phyloP scores from a whole-genome alignment of 2,888 invertebrate genomes.

The Tipula lateralis region DNA sequence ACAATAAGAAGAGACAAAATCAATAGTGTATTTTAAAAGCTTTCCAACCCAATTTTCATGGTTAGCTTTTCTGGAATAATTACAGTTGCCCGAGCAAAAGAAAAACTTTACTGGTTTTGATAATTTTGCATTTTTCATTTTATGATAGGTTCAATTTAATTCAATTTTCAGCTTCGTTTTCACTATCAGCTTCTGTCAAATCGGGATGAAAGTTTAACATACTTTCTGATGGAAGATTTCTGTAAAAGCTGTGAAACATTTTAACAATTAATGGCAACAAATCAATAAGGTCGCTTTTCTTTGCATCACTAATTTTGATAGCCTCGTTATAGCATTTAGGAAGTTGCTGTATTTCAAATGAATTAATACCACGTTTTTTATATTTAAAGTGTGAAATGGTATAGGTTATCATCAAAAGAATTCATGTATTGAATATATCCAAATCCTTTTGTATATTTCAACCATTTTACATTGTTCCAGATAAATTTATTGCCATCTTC shows the following conservation, averaged over 20 bases:
- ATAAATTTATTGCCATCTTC: no score
- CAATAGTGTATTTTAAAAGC: no score
- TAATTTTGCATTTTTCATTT: not conserved
- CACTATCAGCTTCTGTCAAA: not conserved
- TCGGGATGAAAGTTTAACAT: not conserved
- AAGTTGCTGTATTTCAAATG: conserved; percentile 5
- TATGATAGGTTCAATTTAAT: not conserved
- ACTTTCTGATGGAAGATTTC: not conserved
- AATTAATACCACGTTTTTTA: no score
- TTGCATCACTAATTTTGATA: not conserved
- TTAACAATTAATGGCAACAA: not conserved
- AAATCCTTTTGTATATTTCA: no score
- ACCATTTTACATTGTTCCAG: no score
- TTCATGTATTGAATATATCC: no score
- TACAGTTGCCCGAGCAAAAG: no score
- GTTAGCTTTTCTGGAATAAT: no score
- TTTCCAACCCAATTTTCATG: no score
- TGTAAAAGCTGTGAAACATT: not conserved
- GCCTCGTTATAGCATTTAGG: not conserved
- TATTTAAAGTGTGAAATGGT: not conserved
- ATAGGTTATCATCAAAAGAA: no score
- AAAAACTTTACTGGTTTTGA: not conserved
- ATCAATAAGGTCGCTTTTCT: not conserved
- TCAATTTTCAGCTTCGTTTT: no score
- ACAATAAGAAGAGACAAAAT: no score